These are phyloP conservation scores for Emydoidea blandingii DNA, from an alignment of 2,797 vertebrate genomes.

Conservation along the genomic window DNA sequence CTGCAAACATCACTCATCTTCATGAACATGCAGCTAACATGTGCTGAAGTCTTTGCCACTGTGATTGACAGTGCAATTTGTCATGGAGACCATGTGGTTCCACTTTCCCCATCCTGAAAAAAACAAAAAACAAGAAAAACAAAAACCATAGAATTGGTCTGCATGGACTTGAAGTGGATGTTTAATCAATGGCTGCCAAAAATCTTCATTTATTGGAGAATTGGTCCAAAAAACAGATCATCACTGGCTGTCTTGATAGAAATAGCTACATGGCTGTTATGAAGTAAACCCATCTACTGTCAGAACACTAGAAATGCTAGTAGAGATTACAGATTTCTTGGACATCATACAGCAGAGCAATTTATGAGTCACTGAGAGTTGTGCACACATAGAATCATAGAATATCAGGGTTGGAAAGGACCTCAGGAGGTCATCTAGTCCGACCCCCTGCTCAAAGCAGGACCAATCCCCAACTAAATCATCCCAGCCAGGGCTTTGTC, in stretches of 20 bases:
- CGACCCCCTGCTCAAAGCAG: no score
- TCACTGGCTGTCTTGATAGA: not conserved
- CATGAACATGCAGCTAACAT: not conserved
- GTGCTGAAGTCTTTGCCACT: not conserved
- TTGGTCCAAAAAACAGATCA: not conserved
- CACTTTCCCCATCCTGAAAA: not conserved
- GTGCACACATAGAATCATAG: slow-evolving; percentile 2
- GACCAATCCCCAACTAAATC: no score
- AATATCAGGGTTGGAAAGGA: no score
- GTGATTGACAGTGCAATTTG: slow-evolving; percentile 30
- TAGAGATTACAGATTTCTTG: not conserved
- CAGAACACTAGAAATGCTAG: not conserved
- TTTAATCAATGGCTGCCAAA: slow-evolving; percentile 27
- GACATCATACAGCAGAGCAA: not conserved
- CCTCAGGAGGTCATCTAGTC: no score
- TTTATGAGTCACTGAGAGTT: slow-evolving; percentile 14
- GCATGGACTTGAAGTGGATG: not conserved
- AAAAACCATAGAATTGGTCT: not conserved
- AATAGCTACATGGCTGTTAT: not conserved
- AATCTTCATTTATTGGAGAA: slow-evolving; percentile 32
- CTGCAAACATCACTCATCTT: not conserved
- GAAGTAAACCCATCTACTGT: not conserved
- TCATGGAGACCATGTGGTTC: not conserved
- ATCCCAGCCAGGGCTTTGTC: no score
- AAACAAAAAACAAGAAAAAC: not conserved